A percentile compares a stretch with the other conserved stretches of the same genome.
Conservation (phyloP, 37 sponge, comb jelly and placozoan species). For the Spongilla lacustris region DNA sequence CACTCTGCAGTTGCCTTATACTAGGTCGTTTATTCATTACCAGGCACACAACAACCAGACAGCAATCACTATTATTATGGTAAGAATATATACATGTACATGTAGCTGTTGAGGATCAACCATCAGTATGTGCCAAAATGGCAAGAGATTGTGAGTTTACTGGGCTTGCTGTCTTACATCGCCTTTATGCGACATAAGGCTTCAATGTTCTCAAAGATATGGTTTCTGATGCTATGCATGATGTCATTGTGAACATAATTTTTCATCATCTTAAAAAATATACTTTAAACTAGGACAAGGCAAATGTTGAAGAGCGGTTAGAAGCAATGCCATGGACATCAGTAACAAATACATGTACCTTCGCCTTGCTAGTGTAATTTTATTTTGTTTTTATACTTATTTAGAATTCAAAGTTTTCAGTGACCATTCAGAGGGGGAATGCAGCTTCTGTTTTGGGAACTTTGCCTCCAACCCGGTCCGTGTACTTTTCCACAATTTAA, state of each 20-base stretch:
- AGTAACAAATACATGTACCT: background rate
- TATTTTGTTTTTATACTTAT: no score
- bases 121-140: conserved; percentile 10
- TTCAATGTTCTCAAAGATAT: conserved; percentile 16
- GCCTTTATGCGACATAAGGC: background rate
- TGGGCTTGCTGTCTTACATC: conserved; percentile 16
- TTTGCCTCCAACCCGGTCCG: no score
- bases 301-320: background rate
- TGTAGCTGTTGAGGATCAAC: conserved; percentile 5
- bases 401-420: no score
- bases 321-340: conserved; percentile 30
- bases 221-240: conserved; percentile 44
- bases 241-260: background rate
- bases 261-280: background rate
- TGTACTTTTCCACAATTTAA: no score
- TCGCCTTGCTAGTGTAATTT: no score
- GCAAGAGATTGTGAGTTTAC: conserved; percentile 12
- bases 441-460: no score
- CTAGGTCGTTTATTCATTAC: background rate
- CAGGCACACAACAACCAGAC: background rate
- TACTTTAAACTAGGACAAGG: background rate
- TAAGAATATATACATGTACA: background rate
- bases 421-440: no score
- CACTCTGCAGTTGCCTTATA: background rate
- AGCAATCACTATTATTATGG: conserved; percentile 23